Percentiles rank a stretch among this genome's conserved stretches.
These are phyloP conservation scores for Montipora cactus DNA, from an alignment of 64 coral and sea anemone genomes.

Conservation along the genomic window DNA sequence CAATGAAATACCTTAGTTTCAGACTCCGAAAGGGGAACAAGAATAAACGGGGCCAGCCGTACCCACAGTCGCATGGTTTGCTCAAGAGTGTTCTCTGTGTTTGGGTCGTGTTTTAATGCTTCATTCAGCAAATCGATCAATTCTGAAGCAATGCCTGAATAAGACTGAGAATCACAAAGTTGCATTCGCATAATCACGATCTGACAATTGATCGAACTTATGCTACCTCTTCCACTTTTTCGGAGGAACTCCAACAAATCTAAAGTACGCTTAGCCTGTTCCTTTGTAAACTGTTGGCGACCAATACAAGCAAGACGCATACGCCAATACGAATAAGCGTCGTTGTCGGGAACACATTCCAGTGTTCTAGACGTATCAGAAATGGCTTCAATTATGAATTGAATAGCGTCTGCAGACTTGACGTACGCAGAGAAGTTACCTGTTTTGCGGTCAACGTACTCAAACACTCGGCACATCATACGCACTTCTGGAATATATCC, in stretches of 20 bases:
- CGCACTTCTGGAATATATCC: slow-evolving; percentile 65
- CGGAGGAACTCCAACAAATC: slow-evolving; percentile 10
- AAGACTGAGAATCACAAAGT: background rate
- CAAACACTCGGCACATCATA: slow-evolving; percentile 73
- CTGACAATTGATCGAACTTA: slow-evolving; percentile 48
- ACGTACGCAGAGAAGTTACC: slow-evolving; percentile 40
- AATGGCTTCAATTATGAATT: slow-evolving; percentile 60
- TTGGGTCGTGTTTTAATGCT: slow-evolving; percentile 30
- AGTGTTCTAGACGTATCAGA: slow-evolving; percentile 31
- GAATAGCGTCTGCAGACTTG: background rate
- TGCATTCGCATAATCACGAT: slow-evolving; percentile 62
- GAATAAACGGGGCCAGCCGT: slow-evolving; percentile 30
- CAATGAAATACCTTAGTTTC: slow-evolving; percentile 53
- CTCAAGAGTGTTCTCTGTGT: background rate
- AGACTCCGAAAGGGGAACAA: slow-evolving; percentile 22
- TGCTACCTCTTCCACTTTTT: background rate
- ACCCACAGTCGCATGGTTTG: slow-evolving; percentile 79
- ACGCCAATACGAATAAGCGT: slow-evolving; percentile 48
- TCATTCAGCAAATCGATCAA: slow-evolving; percentile 40
- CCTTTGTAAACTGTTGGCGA: background rate
- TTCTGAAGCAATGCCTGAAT: background rate
- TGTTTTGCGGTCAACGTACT: slow-evolving; percentile 25
- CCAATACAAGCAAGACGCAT: slow-evolving; percentile 28
- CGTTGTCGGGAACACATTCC: slow-evolving; percentile 61
- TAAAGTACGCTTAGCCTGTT: background rate